These are phyloP conservation scores for Drosophila rufa DNA, from an alignment of 1,140 invertebrate species.

Conservation along the genomic window DNA sequence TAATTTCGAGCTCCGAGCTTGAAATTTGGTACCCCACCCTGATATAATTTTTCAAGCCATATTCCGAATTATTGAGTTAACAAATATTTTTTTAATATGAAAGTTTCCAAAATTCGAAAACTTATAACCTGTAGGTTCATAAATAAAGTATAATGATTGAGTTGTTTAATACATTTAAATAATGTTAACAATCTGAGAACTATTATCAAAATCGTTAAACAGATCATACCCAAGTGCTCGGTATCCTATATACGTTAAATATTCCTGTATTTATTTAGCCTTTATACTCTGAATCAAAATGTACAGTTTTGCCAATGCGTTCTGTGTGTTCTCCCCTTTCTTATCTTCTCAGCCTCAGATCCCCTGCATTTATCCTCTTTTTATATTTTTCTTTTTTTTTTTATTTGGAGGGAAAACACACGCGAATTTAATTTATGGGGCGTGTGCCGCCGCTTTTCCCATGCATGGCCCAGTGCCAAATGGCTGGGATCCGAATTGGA, in stretches of 20 bases:
- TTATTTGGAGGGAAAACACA: constrained; percentile 53
- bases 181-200: not conserved
- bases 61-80: too few species aligned
- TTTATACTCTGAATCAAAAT: constrained; percentile 46
- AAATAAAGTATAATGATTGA: not conserved
- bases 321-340: constrained; percentile 37
- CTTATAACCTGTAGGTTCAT: too few species aligned
- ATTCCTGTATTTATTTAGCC: not conserved
- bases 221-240: not conserved
- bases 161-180: not conserved
- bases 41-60: too few species aligned
- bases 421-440: constrained; percentile 79
- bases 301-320: constrained; percentile 65
- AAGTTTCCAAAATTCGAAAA: too few species aligned
- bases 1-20: too few species aligned
- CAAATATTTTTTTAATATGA: too few species aligned
- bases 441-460: constrained; percentile 60
- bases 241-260: not conserved
- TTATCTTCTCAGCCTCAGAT: constrained; percentile 16
- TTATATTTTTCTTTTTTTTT: not conserved
- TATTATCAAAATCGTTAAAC: not conserved
- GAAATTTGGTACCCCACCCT: too few species aligned
- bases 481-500: constrained; percentile 28
- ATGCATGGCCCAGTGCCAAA: constrained; percentile 75
- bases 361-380: not conserved